Evolutionary conservation across 2,113 vertebrate genomes (phyloP), one percentile per base, ranked within the genome.

Genomic region (Vulpes ferrilata): DNA sequence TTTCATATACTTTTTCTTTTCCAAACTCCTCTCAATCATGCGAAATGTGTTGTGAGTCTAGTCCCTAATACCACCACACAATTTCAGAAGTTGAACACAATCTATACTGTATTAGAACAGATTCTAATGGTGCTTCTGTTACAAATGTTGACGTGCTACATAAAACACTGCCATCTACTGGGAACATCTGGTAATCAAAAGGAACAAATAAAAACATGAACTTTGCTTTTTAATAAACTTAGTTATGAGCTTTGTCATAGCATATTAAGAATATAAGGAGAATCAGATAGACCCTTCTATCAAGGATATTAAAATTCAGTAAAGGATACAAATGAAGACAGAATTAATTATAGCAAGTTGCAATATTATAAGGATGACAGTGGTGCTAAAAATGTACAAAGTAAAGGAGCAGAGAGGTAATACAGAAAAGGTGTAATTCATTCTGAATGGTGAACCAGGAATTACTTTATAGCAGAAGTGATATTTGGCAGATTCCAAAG

Each of bases 121-220:
- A 38, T 89, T 53, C 48, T 3, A 53, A 11, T 1, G 55, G 48
- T 0, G 2, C 7, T 30, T 80, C 23, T 12, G 7, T 62, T 83
- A 48, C n/a, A 85, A 88, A 69, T 15, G 64, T 43, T 64, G 48
- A 71, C 4, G 11, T 80, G 73, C 62, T 25, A 20, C 88, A 51
- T 82, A 69, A 83, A 95, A 93, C 71, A 96, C 83, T 97, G 86
- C 93, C 97, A 97, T 97, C 97, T 97, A 89, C 88, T 95, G 97
- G 96, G 35, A 73, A 87, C 2, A 89, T 64, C 8, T 53, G 55
- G 30, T 62, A 87, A 97, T 88, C 59, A 88, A 89, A 95, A 64
- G 20, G 15, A 96, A 96, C 5, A 94, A 95, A 80, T 8, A 83
- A 86, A 82, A 95, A 38, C 1, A 87, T 11, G 5, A 94, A 57